Conservation (phyloP, 37 sponge, comb jelly and placozoan genomes). For the Bolinopsis microptera region DNA sequence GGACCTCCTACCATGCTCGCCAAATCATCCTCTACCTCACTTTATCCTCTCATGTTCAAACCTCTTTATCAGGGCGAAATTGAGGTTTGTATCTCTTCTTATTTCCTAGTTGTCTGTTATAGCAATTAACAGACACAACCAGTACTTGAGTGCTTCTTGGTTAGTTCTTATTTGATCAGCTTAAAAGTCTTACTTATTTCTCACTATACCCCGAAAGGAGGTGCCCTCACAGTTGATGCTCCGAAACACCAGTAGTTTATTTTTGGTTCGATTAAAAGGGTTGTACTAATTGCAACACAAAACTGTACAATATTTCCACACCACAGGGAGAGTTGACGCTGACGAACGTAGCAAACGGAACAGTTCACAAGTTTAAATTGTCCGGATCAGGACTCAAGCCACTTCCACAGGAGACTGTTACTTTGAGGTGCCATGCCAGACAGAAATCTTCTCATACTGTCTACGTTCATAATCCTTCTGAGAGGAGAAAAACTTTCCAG, state of each 20-base stretch:
- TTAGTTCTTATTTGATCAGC: too few relatives aligned
- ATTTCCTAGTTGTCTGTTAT: background rate
- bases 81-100: constrained; percentile 71
- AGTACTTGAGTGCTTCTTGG: too few relatives aligned
- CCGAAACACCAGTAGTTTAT: too few relatives aligned
- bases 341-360: constrained; percentile 71
- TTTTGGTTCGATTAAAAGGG: too few relatives aligned
- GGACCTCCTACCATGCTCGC: constrained; percentile 75
- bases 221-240: too few relatives aligned
- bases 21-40: constrained; percentile 72
- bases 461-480: constrained; percentile 76
- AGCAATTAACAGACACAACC: too few relatives aligned
- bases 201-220: too few relatives aligned
- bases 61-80: constrained; percentile 73
- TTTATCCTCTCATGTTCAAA: constrained; percentile 77
- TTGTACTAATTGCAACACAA: too few relatives aligned
- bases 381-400: constrained; percentile 75
- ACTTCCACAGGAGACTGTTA: constrained; percentile 74
- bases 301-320: too few relatives aligned
- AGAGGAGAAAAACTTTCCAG: constrained; percentile 67
- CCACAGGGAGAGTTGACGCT: constrained; percentile 74
- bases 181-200: too few relatives aligned
- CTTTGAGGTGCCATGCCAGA: constrained; percentile 72
- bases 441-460: constrained; percentile 74
- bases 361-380: constrained; percentile 73